Percentiles rank a stretch among this genome's conserved stretches.
Evolutionary conservation across 2,113 vertebrate species (phyloP).

Genomic region (Kryptolebias marmoratus): DNA sequence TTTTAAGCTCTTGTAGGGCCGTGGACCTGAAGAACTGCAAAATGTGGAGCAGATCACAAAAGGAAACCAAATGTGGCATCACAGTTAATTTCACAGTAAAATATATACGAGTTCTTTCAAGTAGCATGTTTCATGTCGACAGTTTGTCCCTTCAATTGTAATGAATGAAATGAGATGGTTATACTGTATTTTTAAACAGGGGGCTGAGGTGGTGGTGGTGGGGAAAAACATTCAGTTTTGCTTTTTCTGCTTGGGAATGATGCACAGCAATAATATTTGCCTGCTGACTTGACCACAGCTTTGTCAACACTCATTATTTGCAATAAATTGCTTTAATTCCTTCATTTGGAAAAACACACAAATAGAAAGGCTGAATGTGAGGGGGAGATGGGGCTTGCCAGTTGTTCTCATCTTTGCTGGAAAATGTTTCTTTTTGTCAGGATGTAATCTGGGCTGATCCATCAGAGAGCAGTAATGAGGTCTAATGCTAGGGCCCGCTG

Average conservation of each 20-base stretch:
- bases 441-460: slow-evolving; percentile 75
- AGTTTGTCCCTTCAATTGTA: slow-evolving; percentile 28
- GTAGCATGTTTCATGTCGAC: slow-evolving; percentile 59
- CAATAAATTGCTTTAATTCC: slow-evolving; percentile 26
- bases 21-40: slow-evolving; percentile 4
- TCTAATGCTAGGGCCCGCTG: slow-evolving; percentile 77
- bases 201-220: background rate
- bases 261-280: slow-evolving; percentile 22
- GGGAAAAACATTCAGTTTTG: too few species aligned
- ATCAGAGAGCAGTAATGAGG: slow-evolving; percentile 78
- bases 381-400: slow-evolving; percentile 6
- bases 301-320: slow-evolving; percentile 36
- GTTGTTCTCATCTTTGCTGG: slow-evolving; percentile 53
- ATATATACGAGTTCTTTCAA: slow-evolving; percentile 61
- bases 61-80: slow-evolving; percentile 49
- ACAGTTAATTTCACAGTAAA: slow-evolving; percentile 65
- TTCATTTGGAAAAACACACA: slow-evolving; percentile 24
- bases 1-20: background rate
- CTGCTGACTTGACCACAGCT: slow-evolving; percentile 14
- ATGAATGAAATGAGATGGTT: slow-evolving; percentile 35
- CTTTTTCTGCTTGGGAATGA: slow-evolving; percentile 9
- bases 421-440: slow-evolving; percentile 60
- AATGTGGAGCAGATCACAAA: slow-evolving; percentile 44
- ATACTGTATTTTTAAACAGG: background rate
- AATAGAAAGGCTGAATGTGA: background rate